These are phyloP conservation scores for Ctenoplectra terminalis DNA, from an alignment of 1,140 invertebrate genomes.

Conservation along the genomic window DNA sequence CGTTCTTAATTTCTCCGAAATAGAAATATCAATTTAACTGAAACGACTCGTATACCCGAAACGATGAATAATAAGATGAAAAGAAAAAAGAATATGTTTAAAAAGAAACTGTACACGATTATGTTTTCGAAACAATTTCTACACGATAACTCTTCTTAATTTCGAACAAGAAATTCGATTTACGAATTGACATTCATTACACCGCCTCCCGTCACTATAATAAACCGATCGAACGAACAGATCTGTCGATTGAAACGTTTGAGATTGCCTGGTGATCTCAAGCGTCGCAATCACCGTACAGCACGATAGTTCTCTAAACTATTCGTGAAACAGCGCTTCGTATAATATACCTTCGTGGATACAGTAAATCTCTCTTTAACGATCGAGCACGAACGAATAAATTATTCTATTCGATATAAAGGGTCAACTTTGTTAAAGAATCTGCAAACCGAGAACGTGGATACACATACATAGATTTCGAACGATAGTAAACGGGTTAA, in stretches of 20 bases:
- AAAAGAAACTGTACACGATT: not conserved
- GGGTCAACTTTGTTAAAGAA: not conserved
- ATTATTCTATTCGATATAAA: constrained; percentile 13
- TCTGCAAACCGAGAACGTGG: not conserved
- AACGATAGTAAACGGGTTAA: constrained; percentile 11
- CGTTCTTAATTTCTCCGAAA: not conserved
- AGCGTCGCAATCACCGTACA: not conserved
- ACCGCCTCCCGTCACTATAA: not conserved
- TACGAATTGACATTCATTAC: constrained; percentile 44
- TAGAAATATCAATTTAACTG: not conserved
- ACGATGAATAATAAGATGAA: not conserved
- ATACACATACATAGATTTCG: not conserved
- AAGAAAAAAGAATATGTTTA: not conserved
- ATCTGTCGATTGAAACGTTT: not conserved
- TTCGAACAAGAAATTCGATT: constrained; percentile 35
- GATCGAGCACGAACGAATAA: constrained; percentile 1
- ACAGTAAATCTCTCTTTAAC: not conserved
- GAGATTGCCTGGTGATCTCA: not conserved
- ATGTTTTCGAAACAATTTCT: not conserved
- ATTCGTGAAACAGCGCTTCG: not conserved
- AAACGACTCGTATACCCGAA: too few species aligned
- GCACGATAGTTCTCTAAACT: not conserved
- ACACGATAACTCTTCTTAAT: not conserved
- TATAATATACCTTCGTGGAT: not conserved
- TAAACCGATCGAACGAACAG: not conserved